phyloP scores from a whole-genome alignment of 2,113 vertebrate genomes.

The Antigone vipio region DNA sequence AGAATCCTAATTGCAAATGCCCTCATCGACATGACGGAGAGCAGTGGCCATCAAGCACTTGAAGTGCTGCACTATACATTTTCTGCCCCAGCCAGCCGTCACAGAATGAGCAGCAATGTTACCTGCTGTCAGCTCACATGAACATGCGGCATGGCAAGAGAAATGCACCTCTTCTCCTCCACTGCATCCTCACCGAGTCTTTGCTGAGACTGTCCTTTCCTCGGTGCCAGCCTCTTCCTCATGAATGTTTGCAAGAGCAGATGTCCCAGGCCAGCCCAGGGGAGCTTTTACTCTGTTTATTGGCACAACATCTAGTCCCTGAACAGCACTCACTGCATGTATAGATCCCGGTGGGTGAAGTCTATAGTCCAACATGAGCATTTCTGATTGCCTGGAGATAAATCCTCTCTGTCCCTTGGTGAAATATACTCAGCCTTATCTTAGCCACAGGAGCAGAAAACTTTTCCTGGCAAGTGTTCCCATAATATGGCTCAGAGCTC shows the following conservation, averaged over 20 bases:
- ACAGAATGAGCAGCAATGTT: not conserved
- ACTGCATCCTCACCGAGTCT: rapidly evolving
- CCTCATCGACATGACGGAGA: rapidly evolving
- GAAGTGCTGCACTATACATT: rapidly evolving
- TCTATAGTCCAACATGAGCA: not conserved
- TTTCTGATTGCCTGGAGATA: not conserved
- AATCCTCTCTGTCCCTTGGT: not conserved
- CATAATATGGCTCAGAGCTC: not conserved
- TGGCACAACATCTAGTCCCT: not conserved
- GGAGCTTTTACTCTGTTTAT: not conserved
- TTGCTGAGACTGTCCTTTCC: not conserved
- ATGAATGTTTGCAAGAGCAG: not conserved
- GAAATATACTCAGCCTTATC: not conserved
- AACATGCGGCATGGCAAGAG: rapidly evolving
- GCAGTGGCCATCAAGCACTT: not conserved
- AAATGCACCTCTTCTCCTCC: not conserved
- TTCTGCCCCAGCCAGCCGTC: not conserved
- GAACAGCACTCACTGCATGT: not conserved
- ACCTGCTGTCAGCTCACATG: not conserved
- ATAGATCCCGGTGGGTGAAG: not conserved
- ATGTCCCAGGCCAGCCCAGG: not conserved
- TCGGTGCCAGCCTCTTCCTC: not conserved
- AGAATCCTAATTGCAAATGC: not conserved
- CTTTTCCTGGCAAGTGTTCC: not conserved
- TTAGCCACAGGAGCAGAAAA: not conserved